Conservation (phyloP, 2,797 vertebrate species). For the Molossus alvarezi region DNA sequence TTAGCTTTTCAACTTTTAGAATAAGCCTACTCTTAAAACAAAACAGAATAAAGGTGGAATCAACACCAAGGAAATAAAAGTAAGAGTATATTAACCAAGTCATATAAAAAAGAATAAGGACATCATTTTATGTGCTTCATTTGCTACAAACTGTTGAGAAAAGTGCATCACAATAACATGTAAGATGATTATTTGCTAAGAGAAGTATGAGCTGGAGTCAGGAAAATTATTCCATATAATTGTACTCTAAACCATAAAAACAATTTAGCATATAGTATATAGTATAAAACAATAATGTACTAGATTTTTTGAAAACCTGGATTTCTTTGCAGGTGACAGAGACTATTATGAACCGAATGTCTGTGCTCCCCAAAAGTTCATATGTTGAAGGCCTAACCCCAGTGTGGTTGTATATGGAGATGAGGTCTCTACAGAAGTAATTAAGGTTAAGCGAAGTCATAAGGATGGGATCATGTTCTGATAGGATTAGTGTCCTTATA, state of each 20-base stretch:
- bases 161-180: not conserved
- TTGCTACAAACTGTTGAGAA: not conserved
- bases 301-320: not conserved
- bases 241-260: not conserved
- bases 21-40: not conserved
- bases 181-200: not conserved
- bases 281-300: not conserved
- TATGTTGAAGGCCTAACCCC: not conserved
- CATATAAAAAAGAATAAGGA: not conserved
- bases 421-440: not conserved
- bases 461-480: not conserved
- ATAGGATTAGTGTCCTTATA: not conserved
- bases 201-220: not conserved
- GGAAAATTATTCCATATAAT: not conserved
- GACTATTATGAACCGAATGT: not conserved
- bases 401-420: not conserved
- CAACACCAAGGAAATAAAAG: not conserved
- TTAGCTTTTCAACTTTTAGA: not conserved
- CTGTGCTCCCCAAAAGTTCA: not conserved
- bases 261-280: not conserved
- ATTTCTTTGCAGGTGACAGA: constrained; percentile 23
- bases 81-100: not conserved
- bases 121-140: not conserved
- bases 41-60: not conserved
- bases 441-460: not conserved